Evolutionary conservation across 2,113 vertebrate species (phyloP).

Genomic region (Tachysurus fulvidraco): DNA sequence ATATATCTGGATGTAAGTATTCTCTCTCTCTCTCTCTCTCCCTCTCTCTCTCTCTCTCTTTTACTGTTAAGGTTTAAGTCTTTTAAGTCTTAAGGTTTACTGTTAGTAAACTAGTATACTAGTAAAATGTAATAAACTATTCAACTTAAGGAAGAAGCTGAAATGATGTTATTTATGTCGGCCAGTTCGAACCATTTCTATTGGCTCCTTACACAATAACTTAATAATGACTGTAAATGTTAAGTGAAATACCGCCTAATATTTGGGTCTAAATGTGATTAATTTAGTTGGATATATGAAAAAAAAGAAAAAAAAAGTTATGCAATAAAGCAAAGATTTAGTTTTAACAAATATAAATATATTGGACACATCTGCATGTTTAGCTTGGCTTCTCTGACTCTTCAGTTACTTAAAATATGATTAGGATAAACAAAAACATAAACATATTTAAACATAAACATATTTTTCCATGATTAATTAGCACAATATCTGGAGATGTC

Average conservation of each 20-base stretch:
- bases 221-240: background rate
- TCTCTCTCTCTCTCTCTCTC: too few relatives aligned
- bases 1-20: slow-evolving; percentile 17
- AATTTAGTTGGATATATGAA: background rate
- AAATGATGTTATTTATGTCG: background rate
- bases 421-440: too few relatives aligned
- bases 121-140: background rate
- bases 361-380: background rate
- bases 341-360: background rate
- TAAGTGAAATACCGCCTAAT: background rate
- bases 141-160: background rate
- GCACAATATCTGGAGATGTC: background rate
- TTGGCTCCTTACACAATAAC: too few relatives aligned
- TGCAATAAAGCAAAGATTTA: background rate
- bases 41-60: too few relatives aligned
- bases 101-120: too few relatives aligned
- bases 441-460: too few relatives aligned
- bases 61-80: background rate
- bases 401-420: background rate
- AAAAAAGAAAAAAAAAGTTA: background rate
- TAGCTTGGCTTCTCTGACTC: background rate
- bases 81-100: background rate
- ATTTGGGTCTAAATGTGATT: background rate
- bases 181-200: background rate
- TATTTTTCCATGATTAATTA: background rate